These are phyloP conservation scores for Tapirus indicus DNA, from an alignment of 2,797 vertebrate species.

Conservation along the genomic window DNA sequence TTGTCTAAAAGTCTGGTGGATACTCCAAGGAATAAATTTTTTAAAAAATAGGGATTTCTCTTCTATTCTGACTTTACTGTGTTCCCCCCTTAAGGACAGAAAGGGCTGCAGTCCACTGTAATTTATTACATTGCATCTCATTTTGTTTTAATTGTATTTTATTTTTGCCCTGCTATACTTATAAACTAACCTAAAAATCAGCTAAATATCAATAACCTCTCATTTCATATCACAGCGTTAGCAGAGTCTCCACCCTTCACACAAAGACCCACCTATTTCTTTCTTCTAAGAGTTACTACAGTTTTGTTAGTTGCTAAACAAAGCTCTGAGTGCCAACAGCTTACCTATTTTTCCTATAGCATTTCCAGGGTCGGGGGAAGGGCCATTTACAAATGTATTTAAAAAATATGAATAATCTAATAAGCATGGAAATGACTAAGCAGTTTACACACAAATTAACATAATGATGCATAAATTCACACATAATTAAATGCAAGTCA, in stretches of 20 bases:
- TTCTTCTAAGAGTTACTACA: not conserved
- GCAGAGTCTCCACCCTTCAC: not conserved
- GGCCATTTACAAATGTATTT: not conserved
- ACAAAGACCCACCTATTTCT: not conserved
- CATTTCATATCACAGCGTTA: not conserved
- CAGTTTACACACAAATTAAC: not conserved
- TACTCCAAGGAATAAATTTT: not conserved
- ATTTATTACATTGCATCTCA: not conserved
- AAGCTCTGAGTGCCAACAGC: not conserved
- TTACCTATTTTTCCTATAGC: not conserved
- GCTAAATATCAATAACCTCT: not conserved
- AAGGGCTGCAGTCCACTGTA: not conserved
- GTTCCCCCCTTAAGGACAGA: not conserved
- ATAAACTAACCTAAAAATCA: not conserved
- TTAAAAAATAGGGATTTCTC: not conserved
- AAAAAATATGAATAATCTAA: constrained; percentile 28
- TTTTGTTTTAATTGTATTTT: not conserved
- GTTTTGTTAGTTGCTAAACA: not conserved
- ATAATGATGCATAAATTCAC: constrained; percentile 33
- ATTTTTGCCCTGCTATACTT: not conserved
- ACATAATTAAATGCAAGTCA: not conserved
- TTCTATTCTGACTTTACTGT: not conserved
- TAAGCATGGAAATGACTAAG: not conserved
- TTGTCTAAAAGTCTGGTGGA: not conserved
- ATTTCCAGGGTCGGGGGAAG: not conserved